phyloP scores from a whole-genome alignment of 2,113 vertebrate species.

The Plestiodon gilberti region DNA sequence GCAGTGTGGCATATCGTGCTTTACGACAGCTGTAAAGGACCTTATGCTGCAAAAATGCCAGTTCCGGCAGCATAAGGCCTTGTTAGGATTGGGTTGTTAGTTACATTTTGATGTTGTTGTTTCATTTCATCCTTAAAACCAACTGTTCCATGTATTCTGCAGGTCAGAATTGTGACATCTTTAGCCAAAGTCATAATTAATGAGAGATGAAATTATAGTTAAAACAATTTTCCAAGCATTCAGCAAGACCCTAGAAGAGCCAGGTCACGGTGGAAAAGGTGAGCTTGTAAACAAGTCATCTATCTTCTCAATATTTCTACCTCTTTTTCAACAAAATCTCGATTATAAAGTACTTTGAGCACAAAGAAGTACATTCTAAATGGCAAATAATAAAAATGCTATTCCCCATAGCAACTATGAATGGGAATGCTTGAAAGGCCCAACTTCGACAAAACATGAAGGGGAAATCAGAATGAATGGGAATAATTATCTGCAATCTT shows the following conservation, averaged over 20 bases:
- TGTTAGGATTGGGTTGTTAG: no score
- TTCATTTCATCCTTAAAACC: not conserved
- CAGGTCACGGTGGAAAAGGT: not conserved
- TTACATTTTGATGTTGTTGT: no score
- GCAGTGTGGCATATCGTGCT: no score
- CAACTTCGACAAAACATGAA: conserved; percentile 22
- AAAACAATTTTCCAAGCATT: not conserved
- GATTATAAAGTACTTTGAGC: not conserved
- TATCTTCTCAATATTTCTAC: not conserved
- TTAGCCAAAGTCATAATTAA: not conserved
- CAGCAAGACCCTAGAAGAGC: not conserved
- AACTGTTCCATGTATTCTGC: not conserved
- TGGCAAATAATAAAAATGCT: conserved; percentile 9
- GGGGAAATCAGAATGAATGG: conserved; percentile 10
- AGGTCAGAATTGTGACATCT: not conserved
- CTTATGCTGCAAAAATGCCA: no score
- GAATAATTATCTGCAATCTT: conserved; percentile 3
- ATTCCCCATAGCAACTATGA: conserved; percentile 15
- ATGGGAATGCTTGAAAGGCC: conserved; percentile 10
- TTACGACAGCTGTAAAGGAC: no score
- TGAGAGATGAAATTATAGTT: not conserved
- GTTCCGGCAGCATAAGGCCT: no score
- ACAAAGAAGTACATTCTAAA: not conserved
- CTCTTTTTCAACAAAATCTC: not conserved
- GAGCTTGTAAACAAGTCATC: not conserved